These are phyloP conservation scores for Criorhina ranunculi DNA, from an alignment of 2,888 invertebrate genomes.

Conservation along the genomic window DNA sequence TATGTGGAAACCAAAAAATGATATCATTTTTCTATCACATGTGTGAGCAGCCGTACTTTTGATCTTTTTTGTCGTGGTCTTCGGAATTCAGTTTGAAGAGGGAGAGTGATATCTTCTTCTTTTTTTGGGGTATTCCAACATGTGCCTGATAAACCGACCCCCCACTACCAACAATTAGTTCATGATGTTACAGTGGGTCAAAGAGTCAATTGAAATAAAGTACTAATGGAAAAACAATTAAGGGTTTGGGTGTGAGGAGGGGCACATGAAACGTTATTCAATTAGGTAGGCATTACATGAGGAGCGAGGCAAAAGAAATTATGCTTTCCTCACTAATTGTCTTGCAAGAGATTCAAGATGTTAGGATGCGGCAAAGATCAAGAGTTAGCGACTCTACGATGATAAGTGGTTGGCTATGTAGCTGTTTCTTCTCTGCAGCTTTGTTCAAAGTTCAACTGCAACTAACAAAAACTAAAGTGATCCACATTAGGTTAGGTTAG, in stretches of 20 bases:
- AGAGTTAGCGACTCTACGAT: no score
- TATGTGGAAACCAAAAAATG: slow-evolving; percentile 65
- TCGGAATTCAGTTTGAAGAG: slow-evolving; percentile 32
- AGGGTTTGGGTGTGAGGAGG: slow-evolving; percentile 22
- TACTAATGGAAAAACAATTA: slow-evolving; percentile 48
- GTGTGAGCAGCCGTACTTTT: slow-evolving; percentile 38
- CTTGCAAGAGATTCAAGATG: no score
- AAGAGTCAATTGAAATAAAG: slow-evolving; percentile 67
- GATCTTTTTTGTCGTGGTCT: slow-evolving; percentile 40
- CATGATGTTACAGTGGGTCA: slow-evolving; percentile 61
- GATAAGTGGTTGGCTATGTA: no score
- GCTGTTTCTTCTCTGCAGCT: no score
- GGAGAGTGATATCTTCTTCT: slow-evolving; percentile 42
- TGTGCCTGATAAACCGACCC: slow-evolving; percentile 11
- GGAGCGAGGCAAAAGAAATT: no score
- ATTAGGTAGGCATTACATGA: slow-evolving; percentile 22
- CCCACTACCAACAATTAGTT: slow-evolving; percentile 32
- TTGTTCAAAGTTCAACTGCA: no score
- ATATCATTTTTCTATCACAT: slow-evolving; percentile 71
- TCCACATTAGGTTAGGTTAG: no score
- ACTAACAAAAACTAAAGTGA: no score
- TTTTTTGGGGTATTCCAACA: slow-evolving; percentile 8
- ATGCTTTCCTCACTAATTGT: no score
- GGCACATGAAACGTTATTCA: slow-evolving; percentile 42
- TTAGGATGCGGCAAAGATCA: no score